Conservation (phyloP, 2,113 vertebrate species). For the Xiphias gladius region DNA sequence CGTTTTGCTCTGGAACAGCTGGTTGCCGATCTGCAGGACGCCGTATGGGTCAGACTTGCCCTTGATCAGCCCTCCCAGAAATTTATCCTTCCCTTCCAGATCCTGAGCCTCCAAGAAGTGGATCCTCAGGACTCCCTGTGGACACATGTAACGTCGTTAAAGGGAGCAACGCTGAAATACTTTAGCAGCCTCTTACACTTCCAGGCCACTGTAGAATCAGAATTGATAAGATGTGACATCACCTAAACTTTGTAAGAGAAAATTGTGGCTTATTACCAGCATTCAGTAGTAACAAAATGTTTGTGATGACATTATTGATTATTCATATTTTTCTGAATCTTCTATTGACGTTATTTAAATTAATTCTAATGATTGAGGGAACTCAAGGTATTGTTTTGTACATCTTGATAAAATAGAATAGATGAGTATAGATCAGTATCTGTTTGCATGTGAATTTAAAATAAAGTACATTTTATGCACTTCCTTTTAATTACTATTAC, state of each 20-base stretch:
- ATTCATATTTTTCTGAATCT: background rate
- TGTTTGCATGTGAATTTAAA: slow-evolving; percentile 1
- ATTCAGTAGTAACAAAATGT: background rate
- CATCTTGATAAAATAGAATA: background rate
- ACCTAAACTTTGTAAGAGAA: background rate
- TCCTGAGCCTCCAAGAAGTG: slow-evolving; percentile 97
- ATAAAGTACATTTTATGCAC: background rate
- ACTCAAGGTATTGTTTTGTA: no score
- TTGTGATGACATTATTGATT: background rate
- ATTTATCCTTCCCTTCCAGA: slow-evolving; percentile 94
- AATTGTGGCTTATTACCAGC: background rate
- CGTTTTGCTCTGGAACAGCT: slow-evolving; percentile 95
- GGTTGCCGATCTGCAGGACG: slow-evolving; percentile 92
- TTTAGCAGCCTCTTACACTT: slow-evolving; percentile 37
- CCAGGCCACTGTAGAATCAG: slow-evolving; percentile 5
- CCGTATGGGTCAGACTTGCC: slow-evolving; percentile 98
- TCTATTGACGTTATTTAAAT: background rate
- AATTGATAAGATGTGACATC: slow-evolving; percentile 14
- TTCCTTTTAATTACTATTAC: background rate
- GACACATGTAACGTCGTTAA: slow-evolving; percentile 18
- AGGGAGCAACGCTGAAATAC: background rate
- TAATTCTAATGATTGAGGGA: background rate
- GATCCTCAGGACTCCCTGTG: slow-evolving; percentile 94
- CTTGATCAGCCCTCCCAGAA: slow-evolving; percentile 94
- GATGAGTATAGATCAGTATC: background rate